Evolutionary conservation across 1,140 invertebrate genomes (phyloP).

Genomic region (Diabrotica undecimpunctata): DNA sequence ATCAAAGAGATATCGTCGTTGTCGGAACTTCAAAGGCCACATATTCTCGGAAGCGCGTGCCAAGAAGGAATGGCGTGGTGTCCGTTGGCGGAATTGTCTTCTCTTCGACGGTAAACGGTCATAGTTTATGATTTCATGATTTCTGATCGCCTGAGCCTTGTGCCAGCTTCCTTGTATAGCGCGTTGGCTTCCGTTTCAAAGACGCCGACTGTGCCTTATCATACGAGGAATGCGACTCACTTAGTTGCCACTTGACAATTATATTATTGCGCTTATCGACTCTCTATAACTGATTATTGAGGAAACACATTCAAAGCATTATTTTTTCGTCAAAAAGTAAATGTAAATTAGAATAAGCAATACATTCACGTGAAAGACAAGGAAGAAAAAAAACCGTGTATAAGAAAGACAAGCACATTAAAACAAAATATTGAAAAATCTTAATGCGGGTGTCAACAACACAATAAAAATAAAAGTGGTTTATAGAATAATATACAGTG

Average conservation of each 20-base stretch:
- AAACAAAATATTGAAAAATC: no score
- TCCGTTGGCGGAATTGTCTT: background rate
- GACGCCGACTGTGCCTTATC: background rate
- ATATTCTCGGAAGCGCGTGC: background rate
- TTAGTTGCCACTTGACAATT: background rate
- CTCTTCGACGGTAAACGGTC: background rate
- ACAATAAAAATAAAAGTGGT: no score
- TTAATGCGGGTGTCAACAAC: no score
- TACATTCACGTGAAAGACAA: no score
- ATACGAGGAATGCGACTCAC: background rate
- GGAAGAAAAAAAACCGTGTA: no score
- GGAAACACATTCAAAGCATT: no score
- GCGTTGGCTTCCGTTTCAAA: background rate
- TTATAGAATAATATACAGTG: no score
- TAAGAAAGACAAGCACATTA: no score
- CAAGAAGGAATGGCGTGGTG: background rate
- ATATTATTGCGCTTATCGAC: background rate
- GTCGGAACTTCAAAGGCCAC: background rate
- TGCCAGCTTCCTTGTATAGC: background rate
- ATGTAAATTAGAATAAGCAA: no score
- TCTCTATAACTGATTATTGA: no score
- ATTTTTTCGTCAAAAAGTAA: no score
- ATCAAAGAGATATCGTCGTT: conserved; percentile 1
- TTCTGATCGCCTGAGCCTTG: background rate
- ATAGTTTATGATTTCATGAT: conserved; percentile 3